Evolutionary conservation across 2,888 invertebrate species (phyloP), one percentile per base, ranked within the genome.

Genomic region (Cheilosia grossa): DNA sequence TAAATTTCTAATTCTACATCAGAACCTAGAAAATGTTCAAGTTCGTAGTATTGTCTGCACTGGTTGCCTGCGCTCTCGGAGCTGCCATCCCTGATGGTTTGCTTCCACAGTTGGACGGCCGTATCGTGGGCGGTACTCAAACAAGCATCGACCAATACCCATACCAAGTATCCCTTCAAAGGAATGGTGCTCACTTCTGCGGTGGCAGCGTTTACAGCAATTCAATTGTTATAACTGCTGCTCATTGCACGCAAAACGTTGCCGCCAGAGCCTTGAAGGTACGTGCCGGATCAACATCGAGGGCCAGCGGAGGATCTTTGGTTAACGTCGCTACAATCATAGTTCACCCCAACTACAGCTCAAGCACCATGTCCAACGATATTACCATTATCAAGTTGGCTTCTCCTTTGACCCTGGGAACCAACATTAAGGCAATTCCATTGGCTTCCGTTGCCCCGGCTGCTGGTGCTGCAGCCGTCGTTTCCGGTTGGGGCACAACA

Each of bases 371-470:
- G 92, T 93, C 94, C 82, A 92, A 92, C 87, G 94, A 95, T 74
- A 91, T 94, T n/a, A 94, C 94, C 0, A 87, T 94, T 0, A 87
- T 94, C 6, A 92, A 92, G 90, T 90, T 94, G 4, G 78, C 91
- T 0, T 91, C 89, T 4, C 89, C 93, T 1, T 89, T 94, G 56
- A 83, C 88, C 17, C 92, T 92, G 56, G 91, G 87, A 61, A 88
- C 91, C 0, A 89, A 87, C 1, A 91, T 93, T 0, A 89, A 90
- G 15, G 89, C 91, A 1, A 91, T 94, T n/a, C 80, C 89, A 6
- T 88, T 94, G 89, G 89, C 91, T 21, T 87, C 88, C 0, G 53
- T 82, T 2, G 90, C 89, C 4, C 88, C 89, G 1, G 24, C 19
- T 42, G 33, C 17, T 33, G 72, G 64, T 9, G 82, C 88, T 21